Evolutionary conservation across 1,140 invertebrate species (phyloP).

Genomic region (Anoplophora glabripennis): DNA sequence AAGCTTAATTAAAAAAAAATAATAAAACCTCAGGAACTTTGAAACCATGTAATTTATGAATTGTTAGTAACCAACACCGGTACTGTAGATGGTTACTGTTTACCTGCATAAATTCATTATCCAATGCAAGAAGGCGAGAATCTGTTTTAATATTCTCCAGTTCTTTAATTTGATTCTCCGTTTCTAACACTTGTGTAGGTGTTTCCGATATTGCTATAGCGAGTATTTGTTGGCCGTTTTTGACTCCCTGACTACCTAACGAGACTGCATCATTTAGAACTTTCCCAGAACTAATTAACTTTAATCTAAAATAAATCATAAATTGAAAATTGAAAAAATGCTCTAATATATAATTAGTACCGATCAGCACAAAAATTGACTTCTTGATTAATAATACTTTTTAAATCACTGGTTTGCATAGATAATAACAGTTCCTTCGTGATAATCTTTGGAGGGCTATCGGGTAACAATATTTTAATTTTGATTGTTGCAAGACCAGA

Average conservation of each 20-base stretch:
- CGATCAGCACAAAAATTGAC: conserved; percentile 50
- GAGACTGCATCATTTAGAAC: conserved; percentile 56
- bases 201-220: conserved; percentile 57
- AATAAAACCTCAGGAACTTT: too few species aligned
- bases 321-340: conserved; percentile 12
- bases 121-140: conserved; percentile 50
- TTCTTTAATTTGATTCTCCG: conserved; percentile 42
- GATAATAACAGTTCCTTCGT: conserved; percentile 53
- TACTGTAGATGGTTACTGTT: neutral
- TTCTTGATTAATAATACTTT: conserved; percentile 53
- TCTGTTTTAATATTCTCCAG: conserved; percentile 58
- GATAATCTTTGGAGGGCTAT: conserved; percentile 46
- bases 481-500: conserved; percentile 64
- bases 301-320: conserved; percentile 53
- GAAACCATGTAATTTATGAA: too few species aligned
- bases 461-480: conserved; percentile 54
- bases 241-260: conserved; percentile 58
- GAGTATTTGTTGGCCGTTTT: conserved; percentile 68
- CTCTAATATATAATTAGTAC: conserved; percentile 32
- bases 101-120: conserved; percentile 54
- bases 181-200: conserved; percentile 40
- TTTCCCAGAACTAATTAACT: conserved; percentile 65
- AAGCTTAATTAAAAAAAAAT: too few species aligned
- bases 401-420: conserved; percentile 55
- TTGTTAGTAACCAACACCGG: too few species aligned